Evolutionary conservation across 2,113 vertebrate genomes (phyloP), one percentile per base, ranked within the genome.

Genomic region (Casuarius casuarius): DNA sequence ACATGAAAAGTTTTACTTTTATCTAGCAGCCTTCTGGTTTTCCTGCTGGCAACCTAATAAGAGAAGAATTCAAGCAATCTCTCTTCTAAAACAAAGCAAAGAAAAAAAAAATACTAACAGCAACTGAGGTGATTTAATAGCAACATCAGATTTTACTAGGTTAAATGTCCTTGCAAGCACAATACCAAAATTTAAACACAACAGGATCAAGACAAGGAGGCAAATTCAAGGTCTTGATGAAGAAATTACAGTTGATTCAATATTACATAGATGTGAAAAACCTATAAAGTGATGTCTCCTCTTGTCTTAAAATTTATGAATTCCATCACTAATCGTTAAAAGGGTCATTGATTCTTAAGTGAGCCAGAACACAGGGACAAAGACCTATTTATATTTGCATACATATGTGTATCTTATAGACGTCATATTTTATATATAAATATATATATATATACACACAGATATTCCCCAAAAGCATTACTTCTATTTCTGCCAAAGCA

Each of bases 1-100:
- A 99, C 98, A 33, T 99, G 99, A 81, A 99, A 99, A 86, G 98
- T 98, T 98, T 99, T 99, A 94, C 98, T 99, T 97, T 99, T 99
- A 97, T 99, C 99, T 77, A 99, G 89, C 46, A 99, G 95, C 91
- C 99, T 98, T 95, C 99, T 98, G 15, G 98, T 98, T 97, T 98
- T 99, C 95, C 98, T 98, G 96, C 98, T 98, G 81, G 98, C 98
- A 94, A 99, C 97, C 99, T 99, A 97, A 21, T 82, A 92, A 97
- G 89, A 96, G 44, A 97, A 89, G n/a, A 96, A 95, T 80, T 82
- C 40, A 94, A 96, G 25, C 19, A 62, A 81, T 78, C 17, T 85
- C 40, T 85, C 56, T 80, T 92, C 49, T 78, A 94, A 90, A 91
- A 88, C n/a, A 92, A 87, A 94, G 31, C 63, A 95, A 78, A 79